Conservation (phyloP, 2,797 vertebrate genomes). For the Sebastes kiyomatsui region DNA sequence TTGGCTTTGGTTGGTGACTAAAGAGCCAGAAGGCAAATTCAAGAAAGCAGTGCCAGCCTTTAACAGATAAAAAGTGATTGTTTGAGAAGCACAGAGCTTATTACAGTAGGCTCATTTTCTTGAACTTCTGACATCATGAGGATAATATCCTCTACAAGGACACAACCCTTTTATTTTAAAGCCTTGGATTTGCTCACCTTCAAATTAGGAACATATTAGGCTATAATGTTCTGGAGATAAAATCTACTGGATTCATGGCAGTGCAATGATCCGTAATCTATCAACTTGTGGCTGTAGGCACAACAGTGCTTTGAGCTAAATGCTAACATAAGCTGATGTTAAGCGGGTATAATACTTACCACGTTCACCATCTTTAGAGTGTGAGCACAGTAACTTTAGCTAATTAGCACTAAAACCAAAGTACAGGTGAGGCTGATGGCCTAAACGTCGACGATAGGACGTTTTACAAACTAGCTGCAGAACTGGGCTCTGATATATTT, state of each 20-base stretch:
- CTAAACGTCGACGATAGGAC: background rate
- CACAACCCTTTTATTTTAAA: background rate
- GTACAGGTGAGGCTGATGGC: background rate
- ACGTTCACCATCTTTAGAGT: background rate
- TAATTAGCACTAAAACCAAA: background rate
- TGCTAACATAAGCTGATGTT: background rate
- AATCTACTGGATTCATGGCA: background rate
- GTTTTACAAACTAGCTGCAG: background rate
- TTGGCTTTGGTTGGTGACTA: background rate
- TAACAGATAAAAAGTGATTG: slow-evolving; percentile 10
- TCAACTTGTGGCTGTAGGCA: background rate
- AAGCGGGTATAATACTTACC: background rate
- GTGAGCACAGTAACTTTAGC: background rate
- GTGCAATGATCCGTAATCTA: background rate
- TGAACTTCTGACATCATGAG: background rate
- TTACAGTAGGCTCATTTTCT: background rate
- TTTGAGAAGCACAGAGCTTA: background rate
- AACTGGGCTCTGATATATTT: background rate
- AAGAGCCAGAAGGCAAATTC: slow-evolving; percentile 31
- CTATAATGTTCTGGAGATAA: background rate
- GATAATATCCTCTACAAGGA: background rate
- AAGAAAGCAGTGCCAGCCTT: slow-evolving; percentile 17
- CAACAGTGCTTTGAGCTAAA: background rate
- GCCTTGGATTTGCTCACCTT: slow-evolving; percentile 4
- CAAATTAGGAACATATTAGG: background rate